These are phyloP conservation scores for Drosophila neonasuta DNA, from an alignment of 2,888 invertebrate genomes.

Conservation along the genomic window DNA sequence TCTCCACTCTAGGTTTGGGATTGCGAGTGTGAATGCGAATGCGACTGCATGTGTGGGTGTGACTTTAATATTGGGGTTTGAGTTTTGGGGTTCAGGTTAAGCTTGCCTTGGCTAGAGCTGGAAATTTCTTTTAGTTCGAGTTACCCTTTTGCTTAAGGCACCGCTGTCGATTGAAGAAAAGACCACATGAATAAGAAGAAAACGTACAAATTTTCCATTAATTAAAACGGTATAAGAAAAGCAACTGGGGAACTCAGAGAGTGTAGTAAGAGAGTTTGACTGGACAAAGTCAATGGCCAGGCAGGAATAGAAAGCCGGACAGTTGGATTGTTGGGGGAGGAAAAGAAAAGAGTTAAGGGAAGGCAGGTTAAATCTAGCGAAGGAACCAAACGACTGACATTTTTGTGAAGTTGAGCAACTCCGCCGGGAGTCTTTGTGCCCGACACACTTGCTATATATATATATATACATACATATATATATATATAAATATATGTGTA, in stretches of 20 bases:
- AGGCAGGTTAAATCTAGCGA: slow-evolving; percentile 34
- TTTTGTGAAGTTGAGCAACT: slow-evolving; percentile 71
- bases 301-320: slow-evolving; percentile 14
- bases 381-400: slow-evolving; percentile 51
- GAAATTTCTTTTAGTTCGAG: slow-evolving; percentile 52
- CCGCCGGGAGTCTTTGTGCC: slow-evolving; percentile 61
- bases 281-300: slow-evolving; percentile 49
- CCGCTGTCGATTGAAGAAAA: slow-evolving; percentile 50
- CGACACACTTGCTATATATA: slow-evolving; percentile 1
- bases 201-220: slow-evolving; percentile 74
- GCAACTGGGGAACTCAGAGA: slow-evolving; percentile 37
- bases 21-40: slow-evolving; percentile 12
- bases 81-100: slow-evolving; percentile 25
- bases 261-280: not conserved
- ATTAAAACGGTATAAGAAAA: slow-evolving; percentile 71
- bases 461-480: not conserved
- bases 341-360: not conserved
- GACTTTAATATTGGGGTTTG: slow-evolving; percentile 7
- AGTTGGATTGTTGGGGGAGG: not conserved
- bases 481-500: not conserved
- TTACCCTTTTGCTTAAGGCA: slow-evolving; percentile 54
- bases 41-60: slow-evolving; percentile 2
- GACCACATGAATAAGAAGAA: slow-evolving; percentile 68
- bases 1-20: slow-evolving; percentile 16
- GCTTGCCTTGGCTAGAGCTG: slow-evolving; percentile 40